A percentile compares a stretch with the other conserved stretches of the same genome.
Conservation (phyloP, 2,888 invertebrate species). For the Coenonympha arcania region DNA sequence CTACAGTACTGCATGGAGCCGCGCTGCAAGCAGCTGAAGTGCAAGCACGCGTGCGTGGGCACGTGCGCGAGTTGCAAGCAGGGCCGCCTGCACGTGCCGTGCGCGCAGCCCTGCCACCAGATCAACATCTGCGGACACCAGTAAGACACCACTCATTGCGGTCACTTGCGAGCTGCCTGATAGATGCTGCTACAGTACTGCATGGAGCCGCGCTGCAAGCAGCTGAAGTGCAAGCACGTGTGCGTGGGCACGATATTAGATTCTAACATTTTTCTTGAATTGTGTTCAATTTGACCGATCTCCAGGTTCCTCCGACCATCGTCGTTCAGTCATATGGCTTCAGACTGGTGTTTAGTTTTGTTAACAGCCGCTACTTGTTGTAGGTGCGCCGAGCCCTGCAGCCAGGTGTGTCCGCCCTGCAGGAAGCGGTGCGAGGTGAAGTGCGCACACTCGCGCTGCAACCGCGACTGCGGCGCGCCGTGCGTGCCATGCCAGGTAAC, state of each 20-base stretch:
- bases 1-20: slow-evolving; percentile 54
- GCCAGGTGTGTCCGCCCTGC: slow-evolving; percentile 74
- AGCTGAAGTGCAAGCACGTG: slow-evolving; percentile 64
- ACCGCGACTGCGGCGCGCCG: slow-evolving; percentile 61
- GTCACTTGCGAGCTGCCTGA: too few relatives aligned
- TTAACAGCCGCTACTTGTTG: too few relatives aligned
- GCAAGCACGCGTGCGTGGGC: slow-evolving; percentile 70
- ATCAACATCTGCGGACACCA: slow-evolving; percentile 77
- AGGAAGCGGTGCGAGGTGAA: slow-evolving; percentile 55
- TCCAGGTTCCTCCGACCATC: too few relatives aligned
- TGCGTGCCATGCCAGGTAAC: slow-evolving; percentile 68
- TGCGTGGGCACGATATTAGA: slow-evolving; percentile 73
- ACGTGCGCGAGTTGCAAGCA: slow-evolving; percentile 72
- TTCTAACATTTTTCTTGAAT: too few relatives aligned
- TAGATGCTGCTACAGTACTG: slow-evolving; percentile 53
- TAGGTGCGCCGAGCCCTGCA: slow-evolving; percentile 72
- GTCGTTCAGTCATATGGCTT: too few relatives aligned
- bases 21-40: slow-evolving; percentile 57
- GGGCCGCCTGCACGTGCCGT: slow-evolving; percentile 76
- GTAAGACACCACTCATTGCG: too few relatives aligned
- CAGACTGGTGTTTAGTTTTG: too few relatives aligned
- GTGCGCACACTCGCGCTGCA: slow-evolving; percentile 72
- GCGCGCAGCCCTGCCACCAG: slow-evolving; percentile 70
- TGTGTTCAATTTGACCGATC: too few relatives aligned
- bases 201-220: slow-evolving; percentile 49